A percentile compares a stretch with the other conserved stretches of the same genome.
phyloP scores from a whole-genome alignment of 2,797 vertebrate species.

The Chaenodraco wilsoni region DNA sequence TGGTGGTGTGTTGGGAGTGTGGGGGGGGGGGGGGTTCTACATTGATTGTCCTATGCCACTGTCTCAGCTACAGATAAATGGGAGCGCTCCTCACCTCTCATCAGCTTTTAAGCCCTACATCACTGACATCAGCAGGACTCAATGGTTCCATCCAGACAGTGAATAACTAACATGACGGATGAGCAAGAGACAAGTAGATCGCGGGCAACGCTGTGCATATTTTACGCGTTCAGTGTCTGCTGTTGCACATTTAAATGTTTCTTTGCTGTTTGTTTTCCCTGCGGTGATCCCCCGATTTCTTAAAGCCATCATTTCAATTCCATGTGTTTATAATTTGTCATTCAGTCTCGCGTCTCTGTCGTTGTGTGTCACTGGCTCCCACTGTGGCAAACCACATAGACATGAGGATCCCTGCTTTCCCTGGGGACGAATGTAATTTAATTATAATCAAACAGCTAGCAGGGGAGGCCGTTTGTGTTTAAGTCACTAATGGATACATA shows the following conservation, averaged over 20 bases:
- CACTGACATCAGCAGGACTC: constrained; percentile 45
- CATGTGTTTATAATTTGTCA: constrained; percentile 80
- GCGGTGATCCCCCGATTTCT: constrained; percentile 58
- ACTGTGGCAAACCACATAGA: constrained; percentile 68
- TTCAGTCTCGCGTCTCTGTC: constrained; percentile 58
- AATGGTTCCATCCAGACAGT: constrained; percentile 35
- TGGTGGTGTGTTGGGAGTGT: constrained; percentile 24
- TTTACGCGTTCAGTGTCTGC: constrained; percentile 32
- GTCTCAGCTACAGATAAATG: constrained; percentile 48
- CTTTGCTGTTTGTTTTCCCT: constrained; percentile 69
- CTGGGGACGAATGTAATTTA: constrained; percentile 85
- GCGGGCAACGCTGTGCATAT: constrained; percentile 20
- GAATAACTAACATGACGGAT: constrained; percentile 45
- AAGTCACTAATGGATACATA: constrained; percentile 84
- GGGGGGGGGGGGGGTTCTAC: neutral
- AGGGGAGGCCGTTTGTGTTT: constrained; percentile 84
- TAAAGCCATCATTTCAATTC: constrained; percentile 75
- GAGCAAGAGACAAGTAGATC: constrained; percentile 23
- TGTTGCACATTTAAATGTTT: constrained; percentile 46
- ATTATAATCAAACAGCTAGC: constrained; percentile 90
- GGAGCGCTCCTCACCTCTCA: constrained; percentile 31
- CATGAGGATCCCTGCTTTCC: constrained; percentile 77
- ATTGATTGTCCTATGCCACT: constrained; percentile 55
- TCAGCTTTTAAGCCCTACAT: constrained; percentile 30
- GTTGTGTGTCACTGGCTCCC: constrained; percentile 72